Percentiles rank a stretch among this genome's conserved stretches.
Conservation (phyloP, 2,113 vertebrate genomes). For the Heterotis niloticus region DNA sequence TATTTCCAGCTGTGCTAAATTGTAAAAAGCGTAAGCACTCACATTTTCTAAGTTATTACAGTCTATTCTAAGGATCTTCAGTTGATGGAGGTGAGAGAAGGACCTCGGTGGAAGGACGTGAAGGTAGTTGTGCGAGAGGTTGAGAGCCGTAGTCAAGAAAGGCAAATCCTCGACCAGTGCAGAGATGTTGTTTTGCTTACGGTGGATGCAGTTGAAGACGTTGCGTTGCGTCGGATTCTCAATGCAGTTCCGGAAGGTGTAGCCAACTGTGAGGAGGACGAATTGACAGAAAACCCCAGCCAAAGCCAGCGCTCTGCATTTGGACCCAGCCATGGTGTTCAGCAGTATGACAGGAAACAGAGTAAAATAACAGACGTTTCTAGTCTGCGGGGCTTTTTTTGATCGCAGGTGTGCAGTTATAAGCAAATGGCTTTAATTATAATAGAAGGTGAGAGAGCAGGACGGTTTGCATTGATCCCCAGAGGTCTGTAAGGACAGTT, state of each 20-base stretch:
- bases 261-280: conserved; percentile 41
- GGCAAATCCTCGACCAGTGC: conserved; percentile 57
- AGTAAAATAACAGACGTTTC: neutral
- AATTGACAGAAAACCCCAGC: conserved; percentile 30
- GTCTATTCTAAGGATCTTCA: conserved; percentile 51
- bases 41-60: conserved; percentile 52
- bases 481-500: too few relatives aligned
- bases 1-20: conserved; percentile 46
- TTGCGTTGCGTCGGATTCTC: conserved; percentile 13
- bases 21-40: conserved; percentile 55
- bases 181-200: conserved; percentile 31
- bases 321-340: conserved; percentile 41
- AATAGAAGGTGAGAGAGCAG: too few relatives aligned
- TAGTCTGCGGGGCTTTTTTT: too few relatives aligned
- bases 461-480: too few relatives aligned
- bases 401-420: neutral
- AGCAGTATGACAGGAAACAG: conserved; percentile 12
- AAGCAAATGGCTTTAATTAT: neutral
- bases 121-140: conserved; percentile 39
- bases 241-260: conserved; percentile 72
- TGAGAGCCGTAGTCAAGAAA: conserved; percentile 36
- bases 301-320: conserved; percentile 27
- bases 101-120: conserved; percentile 23
- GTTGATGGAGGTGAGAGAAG: conserved; percentile 50
- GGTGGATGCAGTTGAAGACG: conserved; percentile 56